phyloP scores from a whole-genome alignment of 1,140 invertebrate species.

The Mylabris phalerata region DNA sequence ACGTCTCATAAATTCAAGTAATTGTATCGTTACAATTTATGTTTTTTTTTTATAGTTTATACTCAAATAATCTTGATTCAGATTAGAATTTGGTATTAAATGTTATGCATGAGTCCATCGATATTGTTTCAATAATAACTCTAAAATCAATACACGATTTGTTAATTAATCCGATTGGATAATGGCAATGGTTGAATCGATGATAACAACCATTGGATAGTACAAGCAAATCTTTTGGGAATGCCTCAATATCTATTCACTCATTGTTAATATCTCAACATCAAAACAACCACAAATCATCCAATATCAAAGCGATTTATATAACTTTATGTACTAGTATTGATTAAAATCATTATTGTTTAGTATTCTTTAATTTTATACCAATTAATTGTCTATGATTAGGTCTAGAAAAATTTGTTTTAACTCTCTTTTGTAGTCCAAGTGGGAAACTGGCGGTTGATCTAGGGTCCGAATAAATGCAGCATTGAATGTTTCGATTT shows the following conservation, averaged over 20 bases:
- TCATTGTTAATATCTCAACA: conserved; percentile 76
- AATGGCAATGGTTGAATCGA: conserved; percentile 58
- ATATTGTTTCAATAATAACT: conserved; percentile 49
- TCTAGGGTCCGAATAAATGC: not conserved
- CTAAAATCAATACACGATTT: conserved; percentile 48
- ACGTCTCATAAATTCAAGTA: too few relatives aligned
- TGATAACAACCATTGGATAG: conserved; percentile 95
- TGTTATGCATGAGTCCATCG: too few relatives aligned
- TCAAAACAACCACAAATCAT: conserved; percentile 90
- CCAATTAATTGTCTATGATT: too few relatives aligned
- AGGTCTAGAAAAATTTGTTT: too few relatives aligned
- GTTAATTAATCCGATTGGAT: not conserved
- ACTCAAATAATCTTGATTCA: too few relatives aligned
- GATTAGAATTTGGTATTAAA: too few relatives aligned
- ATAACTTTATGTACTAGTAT: conserved; percentile 93
- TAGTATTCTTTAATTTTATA: conserved; percentile 4
- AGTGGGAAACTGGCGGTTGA: too few relatives aligned
- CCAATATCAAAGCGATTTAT: conserved; percentile 81
- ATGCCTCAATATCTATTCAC: conserved; percentile 86
- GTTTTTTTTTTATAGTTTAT: too few relatives aligned
- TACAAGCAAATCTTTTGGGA: conserved; percentile 79
- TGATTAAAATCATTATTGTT: conserved; percentile 79
- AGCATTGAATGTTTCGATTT: conserved; percentile 20
- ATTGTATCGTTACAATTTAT: not conserved
- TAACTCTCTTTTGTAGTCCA: too few relatives aligned